A percentile compares a stretch with the other conserved stretches of the same genome.
These are phyloP conservation scores for Ranitomeya imitator DNA, from an alignment of 2,113 vertebrate species.

Conservation along the genomic window DNA sequence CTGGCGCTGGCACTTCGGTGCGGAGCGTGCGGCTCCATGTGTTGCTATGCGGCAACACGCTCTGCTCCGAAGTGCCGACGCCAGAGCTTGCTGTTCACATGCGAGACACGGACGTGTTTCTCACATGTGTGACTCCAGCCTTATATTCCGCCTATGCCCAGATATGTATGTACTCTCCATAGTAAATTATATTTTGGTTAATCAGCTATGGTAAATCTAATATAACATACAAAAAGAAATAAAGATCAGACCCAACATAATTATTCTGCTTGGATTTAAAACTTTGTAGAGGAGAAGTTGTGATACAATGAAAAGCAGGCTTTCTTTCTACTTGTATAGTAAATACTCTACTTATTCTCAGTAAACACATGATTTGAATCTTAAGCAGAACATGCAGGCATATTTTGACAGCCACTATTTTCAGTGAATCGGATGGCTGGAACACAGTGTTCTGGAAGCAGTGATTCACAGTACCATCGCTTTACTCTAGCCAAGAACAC, in stretches of 20 bases:
- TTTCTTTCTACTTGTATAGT: conserved; percentile 6
- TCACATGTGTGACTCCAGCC: too few species aligned
- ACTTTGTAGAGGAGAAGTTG: neutral
- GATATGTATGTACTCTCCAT: neutral
- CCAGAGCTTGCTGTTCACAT: too few species aligned
- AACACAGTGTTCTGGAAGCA: conserved; percentile 41
- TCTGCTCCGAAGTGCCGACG: too few species aligned
- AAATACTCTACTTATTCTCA: conserved; percentile 19
- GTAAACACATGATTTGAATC: conserved; percentile 32
- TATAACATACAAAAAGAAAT: neutral
- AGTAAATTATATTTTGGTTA: neutral
- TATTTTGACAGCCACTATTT: conserved; percentile 40
- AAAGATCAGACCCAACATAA: neutral
- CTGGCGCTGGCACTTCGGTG: too few species aligned
- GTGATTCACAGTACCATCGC: conserved; percentile 7
- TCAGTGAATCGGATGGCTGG: conserved; percentile 31
- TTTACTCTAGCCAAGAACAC: conserved; percentile 4
- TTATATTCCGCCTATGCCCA: too few species aligned
- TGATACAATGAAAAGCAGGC: neutral
- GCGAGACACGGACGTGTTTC: too few species aligned
- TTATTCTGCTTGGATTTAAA: neutral
- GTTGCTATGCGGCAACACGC: too few species aligned
- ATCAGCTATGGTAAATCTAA: neutral
- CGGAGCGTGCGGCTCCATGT: too few species aligned
- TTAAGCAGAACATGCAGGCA: conserved; percentile 35